These are phyloP conservation scores for Cyprinodon brontotheroides DNA, from an alignment of 2,113 vertebrate genomes.

Conservation along the genomic window DNA sequence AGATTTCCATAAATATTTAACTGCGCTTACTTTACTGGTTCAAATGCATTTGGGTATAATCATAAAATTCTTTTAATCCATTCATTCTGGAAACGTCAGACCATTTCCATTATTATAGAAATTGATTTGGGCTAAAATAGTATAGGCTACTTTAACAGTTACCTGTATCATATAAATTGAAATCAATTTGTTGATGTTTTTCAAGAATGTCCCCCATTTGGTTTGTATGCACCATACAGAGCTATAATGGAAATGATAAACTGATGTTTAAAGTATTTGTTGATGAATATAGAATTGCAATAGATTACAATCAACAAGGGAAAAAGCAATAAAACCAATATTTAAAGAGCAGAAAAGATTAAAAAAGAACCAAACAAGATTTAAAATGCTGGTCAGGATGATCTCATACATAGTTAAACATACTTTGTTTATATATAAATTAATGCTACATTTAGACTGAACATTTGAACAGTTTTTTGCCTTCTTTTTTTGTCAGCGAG, in stretches of 20 bases:
- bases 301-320: not conserved
- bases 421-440: conserved; percentile 77
- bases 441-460: conserved; percentile 81
- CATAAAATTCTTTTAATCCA: not conserved
- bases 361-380: conserved; percentile 42
- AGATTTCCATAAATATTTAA: too few species aligned
- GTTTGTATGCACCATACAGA: not conserved
- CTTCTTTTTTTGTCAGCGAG: conserved; percentile 85
- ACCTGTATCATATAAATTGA: not conserved
- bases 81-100: not conserved
- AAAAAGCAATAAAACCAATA: not conserved
- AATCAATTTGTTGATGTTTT: not conserved
- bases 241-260: not conserved
- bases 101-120: not conserved
- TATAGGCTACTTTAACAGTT: not conserved
- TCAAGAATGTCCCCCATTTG: not conserved
- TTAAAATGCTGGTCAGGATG: conserved; percentile 64
- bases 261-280: not conserved
- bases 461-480: not conserved
- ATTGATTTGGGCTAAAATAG: not conserved
- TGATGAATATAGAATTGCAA: not conserved
- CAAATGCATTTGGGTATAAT: too few species aligned
- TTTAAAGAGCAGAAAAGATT: conserved; percentile 12
- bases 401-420: conserved; percentile 76
- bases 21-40: too few species aligned